phyloP scores from a whole-genome alignment of 1,140 invertebrate species.

The Heliconius hewitsoni region DNA sequence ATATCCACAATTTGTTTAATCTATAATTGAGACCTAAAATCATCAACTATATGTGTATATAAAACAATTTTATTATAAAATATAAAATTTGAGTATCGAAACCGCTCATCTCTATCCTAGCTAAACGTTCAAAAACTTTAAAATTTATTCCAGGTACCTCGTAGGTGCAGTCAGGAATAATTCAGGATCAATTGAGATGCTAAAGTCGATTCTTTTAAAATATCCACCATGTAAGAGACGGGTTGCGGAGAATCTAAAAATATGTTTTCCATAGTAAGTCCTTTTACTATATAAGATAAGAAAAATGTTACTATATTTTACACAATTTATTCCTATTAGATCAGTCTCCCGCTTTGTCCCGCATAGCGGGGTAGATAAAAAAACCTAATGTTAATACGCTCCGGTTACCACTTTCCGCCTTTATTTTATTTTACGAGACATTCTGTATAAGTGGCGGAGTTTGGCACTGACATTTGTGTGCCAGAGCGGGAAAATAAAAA shows the following conservation, averaged over 20 bases:
- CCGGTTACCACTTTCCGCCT: too few species aligned
- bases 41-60: not conserved
- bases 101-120: conserved; percentile 11
- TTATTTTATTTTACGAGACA: too few species aligned
- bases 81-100: not conserved
- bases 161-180: conserved; percentile 33
- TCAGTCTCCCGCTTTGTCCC: too few species aligned
- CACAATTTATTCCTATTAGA: too few species aligned
- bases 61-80: not conserved
- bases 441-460: too few species aligned
- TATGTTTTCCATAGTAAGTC: not conserved
- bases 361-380: too few species aligned
- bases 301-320: too few species aligned
- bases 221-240: conserved; percentile 24
- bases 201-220: conserved; percentile 33
- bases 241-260: conserved; percentile 30
- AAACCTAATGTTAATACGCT: too few species aligned
- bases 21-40: too few species aligned
- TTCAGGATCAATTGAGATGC: conserved; percentile 38
- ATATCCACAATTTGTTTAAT: too few species aligned
- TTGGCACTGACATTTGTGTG: not conserved
- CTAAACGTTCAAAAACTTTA: conserved; percentile 22
- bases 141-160: conserved; percentile 36
- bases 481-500: not conserved
- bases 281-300: not conserved